Conservation (phyloP, 2,113 vertebrate species). For the Catagonus wagneri region DNA sequence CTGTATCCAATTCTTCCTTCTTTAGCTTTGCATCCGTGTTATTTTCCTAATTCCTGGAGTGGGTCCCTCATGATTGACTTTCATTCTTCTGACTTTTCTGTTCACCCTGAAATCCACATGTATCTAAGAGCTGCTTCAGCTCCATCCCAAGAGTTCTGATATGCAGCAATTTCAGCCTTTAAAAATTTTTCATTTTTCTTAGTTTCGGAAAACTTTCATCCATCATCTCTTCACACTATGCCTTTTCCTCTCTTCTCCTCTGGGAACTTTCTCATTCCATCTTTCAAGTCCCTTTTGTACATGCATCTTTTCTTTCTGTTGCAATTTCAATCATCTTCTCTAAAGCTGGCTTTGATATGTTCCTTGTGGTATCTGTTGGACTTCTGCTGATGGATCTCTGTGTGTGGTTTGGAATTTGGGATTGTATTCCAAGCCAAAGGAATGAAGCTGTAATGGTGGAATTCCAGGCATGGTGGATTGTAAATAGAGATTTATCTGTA, state of each 20-base stretch:
- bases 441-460: not conserved
- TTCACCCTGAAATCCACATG: no score
- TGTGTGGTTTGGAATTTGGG: slow-evolving; percentile 37
- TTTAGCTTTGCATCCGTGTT: fast-evolving
- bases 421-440: not conserved
- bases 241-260: not conserved
- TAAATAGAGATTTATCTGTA: slow-evolving; percentile 32
- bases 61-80: not conserved
- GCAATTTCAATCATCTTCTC: not conserved
- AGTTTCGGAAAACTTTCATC: not conserved
- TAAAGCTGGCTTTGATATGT: not conserved
- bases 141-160: not conserved
- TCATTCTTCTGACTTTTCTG: not conserved
- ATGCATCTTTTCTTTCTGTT: not conserved
- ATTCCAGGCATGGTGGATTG: not conserved
- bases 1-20: not conserved
- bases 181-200: not conserved
- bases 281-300: not conserved
- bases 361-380: not conserved
- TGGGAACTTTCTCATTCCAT: not conserved
- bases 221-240: not conserved
- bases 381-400: not conserved
- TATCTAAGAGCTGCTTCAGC: not conserved
- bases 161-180: not conserved
- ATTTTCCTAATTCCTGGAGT: not conserved